Evolutionary conservation across 2,888 invertebrate species (phyloP).

Genomic region (Stramonita haemastoma): DNA sequence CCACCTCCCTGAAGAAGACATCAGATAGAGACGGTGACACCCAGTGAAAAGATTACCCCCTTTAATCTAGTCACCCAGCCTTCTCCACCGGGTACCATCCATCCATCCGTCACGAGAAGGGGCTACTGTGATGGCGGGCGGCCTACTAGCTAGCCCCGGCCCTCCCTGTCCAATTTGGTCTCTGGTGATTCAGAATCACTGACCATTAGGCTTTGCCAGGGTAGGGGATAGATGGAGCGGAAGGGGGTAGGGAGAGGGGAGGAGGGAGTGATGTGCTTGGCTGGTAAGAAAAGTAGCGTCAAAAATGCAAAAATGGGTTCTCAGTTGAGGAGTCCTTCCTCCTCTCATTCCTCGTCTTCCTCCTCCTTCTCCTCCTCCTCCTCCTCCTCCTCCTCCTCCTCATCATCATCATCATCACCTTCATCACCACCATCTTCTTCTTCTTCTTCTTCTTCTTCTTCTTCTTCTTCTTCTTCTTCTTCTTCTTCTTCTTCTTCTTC

Average conservation of each 20-base stretch:
- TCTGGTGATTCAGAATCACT: no score
- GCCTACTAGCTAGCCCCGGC: no score
- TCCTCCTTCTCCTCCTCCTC: background rate
- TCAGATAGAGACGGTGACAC: conserved; percentile 18
- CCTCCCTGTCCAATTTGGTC: no score
- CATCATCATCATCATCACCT: background rate
- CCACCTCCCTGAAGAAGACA: conserved; percentile 4
- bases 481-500: background rate
- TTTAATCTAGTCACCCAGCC: background rate
- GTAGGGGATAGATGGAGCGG: no score
- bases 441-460: background rate
- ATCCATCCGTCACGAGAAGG: no score
- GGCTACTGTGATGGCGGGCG: no score
- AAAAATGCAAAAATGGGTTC: no score
- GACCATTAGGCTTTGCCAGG: no score
- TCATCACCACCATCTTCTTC: conserved; percentile 4
- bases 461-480: background rate
- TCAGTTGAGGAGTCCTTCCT: background rate
- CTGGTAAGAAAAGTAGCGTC: no score
- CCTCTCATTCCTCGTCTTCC: background rate
- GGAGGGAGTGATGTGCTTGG: no score
- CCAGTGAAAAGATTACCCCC: conserved; percentile 21
- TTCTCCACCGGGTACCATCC: no score
- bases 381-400: background rate
- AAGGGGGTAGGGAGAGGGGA: no score